Conservation (phyloP, 2,888 invertebrate genomes). For the Drosophila nr. perissopoda region DNA sequence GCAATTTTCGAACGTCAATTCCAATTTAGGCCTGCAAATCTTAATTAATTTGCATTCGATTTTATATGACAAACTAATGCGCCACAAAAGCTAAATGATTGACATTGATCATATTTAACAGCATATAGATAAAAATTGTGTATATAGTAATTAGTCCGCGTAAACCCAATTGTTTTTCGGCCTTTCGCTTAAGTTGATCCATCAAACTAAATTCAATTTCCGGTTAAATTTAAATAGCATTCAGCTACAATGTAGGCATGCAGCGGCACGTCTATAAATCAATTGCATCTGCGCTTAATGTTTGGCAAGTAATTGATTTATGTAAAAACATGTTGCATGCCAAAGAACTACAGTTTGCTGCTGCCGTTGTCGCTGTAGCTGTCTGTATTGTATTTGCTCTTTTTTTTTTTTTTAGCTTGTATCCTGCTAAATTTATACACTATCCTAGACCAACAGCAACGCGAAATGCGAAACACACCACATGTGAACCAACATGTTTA, state of each 20-base stretch:
- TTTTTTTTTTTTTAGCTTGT: conserved; percentile 46
- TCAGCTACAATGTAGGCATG: not conserved
- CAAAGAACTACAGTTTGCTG: conserved; percentile 69
- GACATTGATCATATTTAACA: conserved; percentile 53
- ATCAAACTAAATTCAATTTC: conserved; percentile 47
- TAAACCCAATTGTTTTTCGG: conserved; percentile 22
- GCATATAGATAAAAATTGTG: conserved; percentile 7
- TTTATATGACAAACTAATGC: conserved; percentile 46
- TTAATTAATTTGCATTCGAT: conserved; percentile 76
- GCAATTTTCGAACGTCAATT: conserved; percentile 66
- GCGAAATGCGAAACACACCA: conserved; percentile 3
- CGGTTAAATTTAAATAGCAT: conserved; percentile 29
- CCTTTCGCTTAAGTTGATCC: not conserved
- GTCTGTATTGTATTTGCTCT: conserved; percentile 17
- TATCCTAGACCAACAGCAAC: conserved; percentile 17
- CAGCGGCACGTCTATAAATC: conserved; percentile 52
- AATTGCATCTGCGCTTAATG: conserved; percentile 54
- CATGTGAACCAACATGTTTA: conserved; percentile 69
- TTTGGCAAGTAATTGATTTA: conserved; percentile 80
- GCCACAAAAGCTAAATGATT: conserved; percentile 43
- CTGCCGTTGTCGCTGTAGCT: conserved; percentile 33
- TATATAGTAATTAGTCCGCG: conserved; percentile 3
- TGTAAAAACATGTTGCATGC: conserved; percentile 79
- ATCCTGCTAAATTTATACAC: conserved; percentile 74
- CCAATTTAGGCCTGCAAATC: conserved; percentile 59